phyloP scores from a whole-genome alignment of 2,888 invertebrate genomes.

The Andrena haemorrhoa region DNA sequence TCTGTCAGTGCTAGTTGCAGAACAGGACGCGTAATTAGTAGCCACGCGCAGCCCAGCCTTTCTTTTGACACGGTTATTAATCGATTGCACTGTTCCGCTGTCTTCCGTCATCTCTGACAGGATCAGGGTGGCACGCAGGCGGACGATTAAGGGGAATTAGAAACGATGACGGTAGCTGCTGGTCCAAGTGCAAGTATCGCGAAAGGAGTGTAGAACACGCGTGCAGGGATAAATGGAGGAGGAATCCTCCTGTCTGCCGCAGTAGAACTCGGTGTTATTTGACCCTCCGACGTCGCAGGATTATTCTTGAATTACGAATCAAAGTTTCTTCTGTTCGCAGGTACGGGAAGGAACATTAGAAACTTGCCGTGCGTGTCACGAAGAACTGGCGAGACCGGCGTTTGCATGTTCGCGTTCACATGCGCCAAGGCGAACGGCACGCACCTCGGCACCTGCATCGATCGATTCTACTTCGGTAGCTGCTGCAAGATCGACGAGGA shows the following conservation, averaged over 20 bases:
- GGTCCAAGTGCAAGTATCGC: conserved; percentile 28
- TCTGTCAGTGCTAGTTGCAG: not conserved
- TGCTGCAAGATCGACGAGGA: conserved; percentile 92
- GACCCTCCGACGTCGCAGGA: not conserved
- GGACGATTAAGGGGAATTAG: conserved; percentile 57
- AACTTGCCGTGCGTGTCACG: conserved; percentile 95
- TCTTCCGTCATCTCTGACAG: conserved; percentile 41
- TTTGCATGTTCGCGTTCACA: conserved; percentile 97
- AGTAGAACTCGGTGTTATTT: conserved; percentile 27
- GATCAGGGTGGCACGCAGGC: conserved; percentile 28
- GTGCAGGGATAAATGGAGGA: conserved; percentile 45
- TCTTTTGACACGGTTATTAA: conserved; percentile 48
- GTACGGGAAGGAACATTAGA: conserved; percentile 94
- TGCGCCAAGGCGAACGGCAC: conserved; percentile 96
- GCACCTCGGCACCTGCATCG: conserved; percentile 96
- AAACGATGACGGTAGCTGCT: conserved; percentile 46
- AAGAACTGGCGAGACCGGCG: conserved; percentile 91
- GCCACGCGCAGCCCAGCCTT: not conserved
- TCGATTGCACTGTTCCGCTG: conserved; percentile 24
- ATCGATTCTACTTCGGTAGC: conserved; percentile 96
- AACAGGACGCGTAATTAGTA: conserved; percentile 22
- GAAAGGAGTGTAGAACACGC: conserved; percentile 66
- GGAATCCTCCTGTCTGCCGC: conserved; percentile 52
- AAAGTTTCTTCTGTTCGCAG: conserved; percentile 85
- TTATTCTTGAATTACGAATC: not conserved